Percentiles rank a stretch among this genome's conserved stretches.
Conservation (phyloP, 2,797 vertebrate species). For the Acanthornis magna region DNA sequence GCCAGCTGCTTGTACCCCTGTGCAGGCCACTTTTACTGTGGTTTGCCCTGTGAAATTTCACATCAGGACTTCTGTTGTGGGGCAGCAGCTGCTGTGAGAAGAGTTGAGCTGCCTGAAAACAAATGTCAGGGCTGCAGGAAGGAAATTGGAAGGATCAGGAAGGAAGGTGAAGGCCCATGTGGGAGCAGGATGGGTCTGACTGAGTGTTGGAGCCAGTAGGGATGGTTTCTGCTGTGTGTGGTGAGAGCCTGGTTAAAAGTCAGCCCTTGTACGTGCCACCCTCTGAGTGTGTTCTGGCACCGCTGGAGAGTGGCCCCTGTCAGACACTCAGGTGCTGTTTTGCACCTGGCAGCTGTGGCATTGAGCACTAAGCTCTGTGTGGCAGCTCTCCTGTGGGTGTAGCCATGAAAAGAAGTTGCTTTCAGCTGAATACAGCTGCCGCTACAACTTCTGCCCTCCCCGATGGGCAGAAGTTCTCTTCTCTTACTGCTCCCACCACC, state of each 20-base stretch:
- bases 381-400: not conserved
- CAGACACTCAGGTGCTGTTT: not conserved
- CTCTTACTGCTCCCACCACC: not conserved
- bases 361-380: fast-evolving
- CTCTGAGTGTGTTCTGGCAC: not conserved
- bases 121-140: not conserved
- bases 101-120: not conserved
- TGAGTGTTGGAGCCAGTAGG: fast-evolving
- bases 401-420: not conserved
- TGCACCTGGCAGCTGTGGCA: not conserved
- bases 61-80: not conserved
- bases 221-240: not conserved
- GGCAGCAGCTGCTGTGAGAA: not conserved
- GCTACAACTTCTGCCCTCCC: not conserved
- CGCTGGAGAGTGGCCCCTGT: not conserved
- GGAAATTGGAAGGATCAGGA: not conserved
- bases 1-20: not conserved
- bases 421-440: not conserved
- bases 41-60: fast-evolving
- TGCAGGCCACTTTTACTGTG: fast-evolving
- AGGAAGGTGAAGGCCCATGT: not conserved
- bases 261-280: not conserved
- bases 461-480: fast-evolving
- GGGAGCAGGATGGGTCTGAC: not conserved
- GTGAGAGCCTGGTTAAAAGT: not conserved